These are phyloP conservation scores for Melopsittacus undulatus DNA, from an alignment of 2,797 vertebrate species.

Conservation along the genomic window DNA sequence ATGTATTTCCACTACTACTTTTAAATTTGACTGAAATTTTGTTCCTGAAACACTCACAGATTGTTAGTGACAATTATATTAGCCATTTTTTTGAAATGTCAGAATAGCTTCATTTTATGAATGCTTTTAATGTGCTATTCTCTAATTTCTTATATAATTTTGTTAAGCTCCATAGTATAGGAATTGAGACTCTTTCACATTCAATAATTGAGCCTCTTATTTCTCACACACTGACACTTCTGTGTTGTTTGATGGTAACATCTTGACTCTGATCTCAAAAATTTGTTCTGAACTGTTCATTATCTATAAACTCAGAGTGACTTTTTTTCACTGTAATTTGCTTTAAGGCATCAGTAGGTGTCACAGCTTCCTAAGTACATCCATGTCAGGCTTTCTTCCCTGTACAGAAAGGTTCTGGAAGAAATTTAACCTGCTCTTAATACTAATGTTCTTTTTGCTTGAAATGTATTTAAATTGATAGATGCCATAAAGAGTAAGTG, in stretches of 20 bases:
- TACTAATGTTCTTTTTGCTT: not conserved
- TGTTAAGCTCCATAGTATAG: not conserved
- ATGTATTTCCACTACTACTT: not conserved
- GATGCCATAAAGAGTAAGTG: not conserved
- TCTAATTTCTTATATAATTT: not conserved
- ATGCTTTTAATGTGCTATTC: not conserved
- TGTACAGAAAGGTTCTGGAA: not conserved
- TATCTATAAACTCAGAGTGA: not conserved
- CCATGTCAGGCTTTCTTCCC: not conserved
- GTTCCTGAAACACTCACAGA: not conserved
- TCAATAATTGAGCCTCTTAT: not conserved
- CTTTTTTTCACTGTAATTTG: not conserved
- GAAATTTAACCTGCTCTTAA: conserved; percentile 18
- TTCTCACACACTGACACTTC: not conserved
- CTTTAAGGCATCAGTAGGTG: not conserved
- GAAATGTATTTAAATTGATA: conserved; percentile 9
- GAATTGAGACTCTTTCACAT: not conserved
- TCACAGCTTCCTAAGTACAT: not conserved
- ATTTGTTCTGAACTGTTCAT: not conserved
- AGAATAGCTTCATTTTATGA: not conserved
- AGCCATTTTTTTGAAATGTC: not conserved
- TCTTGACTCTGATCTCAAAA: not conserved
- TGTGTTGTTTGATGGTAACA: not conserved
- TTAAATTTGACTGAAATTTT: not conserved
- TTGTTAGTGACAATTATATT: not conserved